phyloP scores from a whole-genome alignment of 1,140 invertebrate genomes.

The Drosophila orena region DNA sequence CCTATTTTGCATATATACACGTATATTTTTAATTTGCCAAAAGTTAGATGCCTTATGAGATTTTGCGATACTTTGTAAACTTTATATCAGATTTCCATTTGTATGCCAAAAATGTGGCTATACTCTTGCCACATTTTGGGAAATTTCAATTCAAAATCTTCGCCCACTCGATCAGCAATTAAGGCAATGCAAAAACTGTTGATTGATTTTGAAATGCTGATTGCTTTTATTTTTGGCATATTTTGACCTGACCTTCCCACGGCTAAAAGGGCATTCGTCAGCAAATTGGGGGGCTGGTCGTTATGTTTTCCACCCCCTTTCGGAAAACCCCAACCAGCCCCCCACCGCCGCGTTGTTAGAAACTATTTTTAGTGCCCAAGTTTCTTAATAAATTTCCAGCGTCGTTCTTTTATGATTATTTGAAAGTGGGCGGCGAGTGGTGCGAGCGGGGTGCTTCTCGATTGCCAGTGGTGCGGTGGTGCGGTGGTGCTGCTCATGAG shows the following conservation, averaged over 20 bases:
- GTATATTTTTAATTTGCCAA: no score
- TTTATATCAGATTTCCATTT: no score
- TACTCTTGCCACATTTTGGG: no score
- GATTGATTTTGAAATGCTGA: not conserved
- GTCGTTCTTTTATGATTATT: constrained; percentile 57
- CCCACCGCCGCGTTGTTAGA: constrained; percentile 11
- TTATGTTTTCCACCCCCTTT: not conserved
- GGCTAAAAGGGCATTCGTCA: constrained; percentile 2
- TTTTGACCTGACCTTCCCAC: not conserved
- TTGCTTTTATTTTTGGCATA: not conserved
- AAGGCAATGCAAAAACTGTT: not conserved
- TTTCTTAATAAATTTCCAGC: constrained; percentile 62
- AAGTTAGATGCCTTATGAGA: no score
- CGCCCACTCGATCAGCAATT: not conserved
- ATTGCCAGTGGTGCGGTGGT: not conserved
- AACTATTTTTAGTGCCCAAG: constrained; percentile 62
- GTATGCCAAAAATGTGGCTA: no score
- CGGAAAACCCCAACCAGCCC: not conserved
- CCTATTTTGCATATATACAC: no score
- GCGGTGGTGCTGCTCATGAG: not conserved
- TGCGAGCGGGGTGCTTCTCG: not conserved
- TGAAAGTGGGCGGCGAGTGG: constrained; percentile 19
- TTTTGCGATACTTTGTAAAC: no score
- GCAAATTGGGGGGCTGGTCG: not conserved
- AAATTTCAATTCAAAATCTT: no score